A percentile compares a stretch with the other conserved stretches of the same genome.
Conservation (phyloP, 2,888 invertebrate species). For the Helleia helle region DNA sequence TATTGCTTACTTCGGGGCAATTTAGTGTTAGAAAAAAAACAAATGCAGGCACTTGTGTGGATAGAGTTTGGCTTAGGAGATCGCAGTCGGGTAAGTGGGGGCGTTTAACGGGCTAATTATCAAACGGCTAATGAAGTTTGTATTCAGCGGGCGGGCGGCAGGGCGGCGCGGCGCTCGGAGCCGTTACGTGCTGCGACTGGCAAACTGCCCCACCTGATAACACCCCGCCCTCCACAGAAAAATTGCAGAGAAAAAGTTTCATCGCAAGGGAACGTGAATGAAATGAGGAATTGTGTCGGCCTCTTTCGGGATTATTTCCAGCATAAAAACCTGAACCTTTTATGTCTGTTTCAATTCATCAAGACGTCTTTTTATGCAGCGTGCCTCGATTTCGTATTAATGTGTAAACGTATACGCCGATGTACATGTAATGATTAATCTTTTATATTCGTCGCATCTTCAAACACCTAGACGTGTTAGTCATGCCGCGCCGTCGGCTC, state of each 20-base stretch:
- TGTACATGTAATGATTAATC: constrained; percentile 7
- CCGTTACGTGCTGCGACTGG: constrained; percentile 65
- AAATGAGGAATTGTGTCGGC: constrained; percentile 71
- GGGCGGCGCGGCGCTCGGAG: constrained; percentile 43
- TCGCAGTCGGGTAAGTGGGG: constrained; percentile 55
- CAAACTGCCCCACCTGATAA: constrained; percentile 68
- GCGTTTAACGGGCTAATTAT: constrained; percentile 74
- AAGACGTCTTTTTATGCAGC: constrained; percentile 35
- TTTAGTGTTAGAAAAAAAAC: constrained; percentile 6
- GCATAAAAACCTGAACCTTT: constrained; percentile 59
- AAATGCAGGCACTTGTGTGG: constrained; percentile 21
- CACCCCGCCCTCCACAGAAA: constrained; percentile 67
- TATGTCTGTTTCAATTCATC: constrained; percentile 65
- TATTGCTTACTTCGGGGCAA: background rate
- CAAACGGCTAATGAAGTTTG: constrained; percentile 75
- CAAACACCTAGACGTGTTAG: background rate
- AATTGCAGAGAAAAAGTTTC: constrained; percentile 75
- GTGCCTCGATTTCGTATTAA: constrained; percentile 25
- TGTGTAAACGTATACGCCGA: constrained; percentile 13
- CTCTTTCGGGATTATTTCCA: constrained; percentile 68
- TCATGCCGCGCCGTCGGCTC: constrained; percentile 12
- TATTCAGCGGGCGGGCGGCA: constrained; percentile 64
- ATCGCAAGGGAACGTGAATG: constrained; percentile 72
- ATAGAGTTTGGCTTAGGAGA: constrained; percentile 41
- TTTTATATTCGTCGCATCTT: constrained; percentile 1